Conservation (phyloP, 1,140 invertebrate species). For the Drosophila pectinifera region DNA sequence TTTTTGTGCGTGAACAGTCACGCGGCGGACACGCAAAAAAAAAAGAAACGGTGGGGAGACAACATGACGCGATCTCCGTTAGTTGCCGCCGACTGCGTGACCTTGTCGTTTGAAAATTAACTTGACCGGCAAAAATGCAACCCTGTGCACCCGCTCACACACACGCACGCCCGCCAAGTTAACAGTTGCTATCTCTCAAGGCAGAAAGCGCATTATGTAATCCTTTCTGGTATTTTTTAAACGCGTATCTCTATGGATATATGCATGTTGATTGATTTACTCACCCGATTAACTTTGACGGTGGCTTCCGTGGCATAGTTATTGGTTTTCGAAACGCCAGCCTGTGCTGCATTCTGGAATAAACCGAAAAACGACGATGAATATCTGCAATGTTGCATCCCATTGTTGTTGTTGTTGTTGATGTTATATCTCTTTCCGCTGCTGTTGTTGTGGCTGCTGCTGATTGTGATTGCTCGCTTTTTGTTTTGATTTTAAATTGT, state of each 20-base stretch:
- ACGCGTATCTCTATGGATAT: constrained; percentile 1
- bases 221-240: constrained; percentile 32
- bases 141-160: constrained; percentile 54
- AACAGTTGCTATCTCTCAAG: constrained; percentile 21
- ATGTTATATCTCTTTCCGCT: constrained; percentile 25
- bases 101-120: constrained; percentile 43
- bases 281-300: constrained; percentile 80
- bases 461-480: constrained; percentile 29
- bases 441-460: constrained; percentile 23
- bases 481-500: constrained; percentile 18
- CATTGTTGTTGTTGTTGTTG: constrained; percentile 34
- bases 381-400: constrained; percentile 60
- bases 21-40: constrained; percentile 50
- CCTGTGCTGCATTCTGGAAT: constrained; percentile 81
- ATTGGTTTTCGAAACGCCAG: constrained; percentile 76
- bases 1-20: constrained; percentile 48
- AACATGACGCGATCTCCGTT: constrained; percentile 8
- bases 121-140: constrained; percentile 59
- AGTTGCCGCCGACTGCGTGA: constrained; percentile 33
- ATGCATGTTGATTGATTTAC: constrained; percentile 17
- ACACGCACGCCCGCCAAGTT: constrained; percentile 9
- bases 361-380: constrained; percentile 85
- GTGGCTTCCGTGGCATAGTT: constrained; percentile 84
- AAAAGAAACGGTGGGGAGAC: constrained; percentile 8
- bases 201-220: constrained; percentile 70